These are phyloP conservation scores for Pterocles gutturalis DNA, from an alignment of 2,113 vertebrate genomes.

Conservation along the genomic window DNA sequence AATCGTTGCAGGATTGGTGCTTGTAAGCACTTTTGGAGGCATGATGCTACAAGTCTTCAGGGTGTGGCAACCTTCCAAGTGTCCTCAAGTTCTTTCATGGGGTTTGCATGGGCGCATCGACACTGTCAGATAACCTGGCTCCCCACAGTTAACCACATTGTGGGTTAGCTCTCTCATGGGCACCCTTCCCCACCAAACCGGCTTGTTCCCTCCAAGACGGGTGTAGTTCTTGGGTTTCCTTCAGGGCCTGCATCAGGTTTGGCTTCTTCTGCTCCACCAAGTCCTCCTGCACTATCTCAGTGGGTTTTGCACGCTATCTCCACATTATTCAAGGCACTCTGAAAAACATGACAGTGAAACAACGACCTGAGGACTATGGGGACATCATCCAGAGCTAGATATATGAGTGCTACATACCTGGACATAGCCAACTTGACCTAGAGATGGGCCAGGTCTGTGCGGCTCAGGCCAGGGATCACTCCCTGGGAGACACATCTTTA, in stretches of 20 bases:
- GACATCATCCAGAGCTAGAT: not conserved
- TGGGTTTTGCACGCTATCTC: fast-evolving
- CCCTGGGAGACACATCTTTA: not conserved
- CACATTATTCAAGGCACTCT: not conserved
- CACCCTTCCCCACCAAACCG: not conserved
- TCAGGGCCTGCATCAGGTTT: not conserved
- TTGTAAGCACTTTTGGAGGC: not conserved
- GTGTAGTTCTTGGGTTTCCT: not conserved
- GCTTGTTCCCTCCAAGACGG: not conserved
- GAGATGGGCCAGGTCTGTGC: not conserved
- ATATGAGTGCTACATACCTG: not conserved
- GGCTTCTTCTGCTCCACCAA: not conserved
- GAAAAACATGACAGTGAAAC: not conserved
- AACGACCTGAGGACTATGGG: fast-evolving
- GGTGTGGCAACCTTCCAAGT: not conserved
- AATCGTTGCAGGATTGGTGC: not conserved
- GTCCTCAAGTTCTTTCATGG: not conserved
- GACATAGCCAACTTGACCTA: not conserved
- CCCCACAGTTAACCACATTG: not conserved
- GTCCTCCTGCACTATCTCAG: not conserved
- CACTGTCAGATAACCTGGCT: not conserved
- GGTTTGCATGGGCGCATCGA: not conserved
- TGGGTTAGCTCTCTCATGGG: not conserved
- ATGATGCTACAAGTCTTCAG: not conserved
- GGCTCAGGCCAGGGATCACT: not conserved